Conservation (phyloP, 2,888 invertebrate genomes). For the Apodemia duryi region DNA sequence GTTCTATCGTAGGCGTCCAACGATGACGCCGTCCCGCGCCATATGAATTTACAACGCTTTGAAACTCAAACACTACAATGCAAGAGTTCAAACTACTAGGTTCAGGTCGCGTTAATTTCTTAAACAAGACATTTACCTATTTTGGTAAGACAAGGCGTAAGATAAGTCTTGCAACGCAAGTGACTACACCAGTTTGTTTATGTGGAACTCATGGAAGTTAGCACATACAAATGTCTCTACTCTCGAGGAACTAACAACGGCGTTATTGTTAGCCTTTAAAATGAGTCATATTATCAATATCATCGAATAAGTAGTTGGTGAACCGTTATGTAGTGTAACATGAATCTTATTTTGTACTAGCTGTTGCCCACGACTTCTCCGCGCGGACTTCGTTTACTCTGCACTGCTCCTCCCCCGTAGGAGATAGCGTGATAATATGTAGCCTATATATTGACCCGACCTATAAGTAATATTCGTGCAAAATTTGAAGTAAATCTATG, state of each 20-base stretch:
- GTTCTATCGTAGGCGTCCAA: slow-evolving; percentile 55
- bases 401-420: too few relatives aligned
- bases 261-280: background rate
- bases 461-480: too few relatives aligned
- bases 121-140: slow-evolving; percentile 42
- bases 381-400: too few relatives aligned
- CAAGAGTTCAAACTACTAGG: slow-evolving; percentile 46
- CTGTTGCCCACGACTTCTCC: too few relatives aligned
- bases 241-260: background rate
- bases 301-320: too few relatives aligned
- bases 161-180: slow-evolving; percentile 49
- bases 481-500: too few relatives aligned
- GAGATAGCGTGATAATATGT: too few relatives aligned
- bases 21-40: slow-evolving; percentile 58
- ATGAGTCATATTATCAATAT: background rate
- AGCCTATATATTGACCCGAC: too few relatives aligned
- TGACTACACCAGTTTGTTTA: slow-evolving; percentile 59
- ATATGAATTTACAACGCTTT: slow-evolving; percentile 57
- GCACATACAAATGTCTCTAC: slow-evolving; percentile 31
- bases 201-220: slow-evolving; percentile 50
- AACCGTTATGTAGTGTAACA: too few relatives aligned
- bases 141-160: slow-evolving; percentile 42
- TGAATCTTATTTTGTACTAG: too few relatives aligned
- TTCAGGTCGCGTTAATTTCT: slow-evolving; percentile 41
- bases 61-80: slow-evolving; percentile 44